A percentile compares a stretch with the other conserved stretches of the same genome.
Conservation (phyloP, 2,888 invertebrate genomes). For the Augiades crinisus region DNA sequence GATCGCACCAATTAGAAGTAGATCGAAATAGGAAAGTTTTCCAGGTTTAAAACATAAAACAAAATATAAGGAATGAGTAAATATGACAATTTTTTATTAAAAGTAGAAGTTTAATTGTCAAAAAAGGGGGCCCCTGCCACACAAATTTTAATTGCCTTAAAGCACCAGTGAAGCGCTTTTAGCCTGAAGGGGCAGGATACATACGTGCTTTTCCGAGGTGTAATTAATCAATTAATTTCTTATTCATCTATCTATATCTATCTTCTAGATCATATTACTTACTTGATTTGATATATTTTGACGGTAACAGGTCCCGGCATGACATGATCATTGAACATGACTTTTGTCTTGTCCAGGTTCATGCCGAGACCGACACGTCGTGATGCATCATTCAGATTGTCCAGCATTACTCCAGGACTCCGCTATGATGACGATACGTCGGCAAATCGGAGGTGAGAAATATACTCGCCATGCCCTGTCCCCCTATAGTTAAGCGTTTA, state of each 20-base stretch:
- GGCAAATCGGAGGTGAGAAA: slow-evolving; percentile 28
- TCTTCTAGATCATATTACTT: slow-evolving; percentile 1
- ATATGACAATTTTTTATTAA: no score
- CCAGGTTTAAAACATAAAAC: no score
- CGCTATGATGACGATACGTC: slow-evolving; percentile 26
- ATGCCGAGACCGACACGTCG: slow-evolving; percentile 25
- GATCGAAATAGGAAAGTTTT: not conserved
- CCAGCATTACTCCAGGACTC: slow-evolving; percentile 24
- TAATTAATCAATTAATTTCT: no score
- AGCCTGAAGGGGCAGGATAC: no score
- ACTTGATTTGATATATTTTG: not conserved
- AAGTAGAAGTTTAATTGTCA: no score
- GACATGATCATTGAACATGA: slow-evolving; percentile 28
- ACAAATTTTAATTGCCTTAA: no score
- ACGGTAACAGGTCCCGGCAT: slow-evolving; percentile 23
- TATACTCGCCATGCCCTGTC: slow-evolving; percentile 23
- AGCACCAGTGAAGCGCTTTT: no score
- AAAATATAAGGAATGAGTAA: no score
- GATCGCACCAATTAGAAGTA: slow-evolving; percentile 37
- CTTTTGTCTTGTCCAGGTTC: slow-evolving; percentile 28
- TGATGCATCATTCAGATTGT: slow-evolving; percentile 20
- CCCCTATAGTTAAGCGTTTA: not conserved
- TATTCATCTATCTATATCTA: no score
- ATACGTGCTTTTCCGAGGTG: no score
- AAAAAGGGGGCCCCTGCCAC: no score